A percentile compares a stretch with the other conserved stretches of the same genome.
phyloP scores from a whole-genome alignment of 23 tunicate genomes.

The Ascidia mentula region DNA sequence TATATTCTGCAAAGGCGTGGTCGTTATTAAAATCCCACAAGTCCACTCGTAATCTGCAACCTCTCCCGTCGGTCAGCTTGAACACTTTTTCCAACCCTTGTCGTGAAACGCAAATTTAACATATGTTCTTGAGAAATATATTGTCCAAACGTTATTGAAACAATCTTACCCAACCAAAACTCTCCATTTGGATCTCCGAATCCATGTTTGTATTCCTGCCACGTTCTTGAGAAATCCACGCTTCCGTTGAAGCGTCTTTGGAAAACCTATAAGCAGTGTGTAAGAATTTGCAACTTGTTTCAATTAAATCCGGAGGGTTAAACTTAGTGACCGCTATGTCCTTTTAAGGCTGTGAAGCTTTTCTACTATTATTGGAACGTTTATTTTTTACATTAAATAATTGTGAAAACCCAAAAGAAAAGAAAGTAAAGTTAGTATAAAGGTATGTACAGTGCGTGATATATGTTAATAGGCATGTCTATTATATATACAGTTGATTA shows the following conservation, averaged over 20 bases:
- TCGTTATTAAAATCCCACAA: slow-evolving; percentile 27
- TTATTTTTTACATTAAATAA: too few species aligned
- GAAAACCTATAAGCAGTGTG: slow-evolving; percentile 11
- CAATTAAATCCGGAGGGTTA: too few species aligned
- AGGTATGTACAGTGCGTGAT: not conserved
- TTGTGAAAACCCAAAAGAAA: too few species aligned
- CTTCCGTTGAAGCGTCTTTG: slow-evolving; percentile 20
- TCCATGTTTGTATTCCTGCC: slow-evolving; percentile 15
- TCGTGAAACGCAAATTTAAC: not conserved
- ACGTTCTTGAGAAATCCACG: slow-evolving; percentile 12
- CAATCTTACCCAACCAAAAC: slow-evolving; percentile 22
- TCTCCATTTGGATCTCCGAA: slow-evolving; percentile 1
- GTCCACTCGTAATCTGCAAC: slow-evolving; percentile 25
- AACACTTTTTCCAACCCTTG: slow-evolving; percentile 15
- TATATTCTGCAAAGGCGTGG: slow-evolving; percentile 22
- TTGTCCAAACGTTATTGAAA: not conserved
- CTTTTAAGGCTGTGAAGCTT: too few species aligned
- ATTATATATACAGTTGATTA: not conserved
- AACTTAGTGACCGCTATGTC: too few species aligned
- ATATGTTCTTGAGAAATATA: not conserved
- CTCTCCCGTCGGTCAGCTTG: slow-evolving; percentile 8
- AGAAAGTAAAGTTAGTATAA: too few species aligned
- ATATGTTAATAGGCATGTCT: not conserved
- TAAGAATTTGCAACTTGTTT: too few species aligned
- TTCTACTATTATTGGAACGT: too few species aligned